Percentiles rank a stretch among this genome's conserved stretches.
Conservation (phyloP, 2,888 invertebrate species). For the Dasysyrphus tricinctus region DNA sequence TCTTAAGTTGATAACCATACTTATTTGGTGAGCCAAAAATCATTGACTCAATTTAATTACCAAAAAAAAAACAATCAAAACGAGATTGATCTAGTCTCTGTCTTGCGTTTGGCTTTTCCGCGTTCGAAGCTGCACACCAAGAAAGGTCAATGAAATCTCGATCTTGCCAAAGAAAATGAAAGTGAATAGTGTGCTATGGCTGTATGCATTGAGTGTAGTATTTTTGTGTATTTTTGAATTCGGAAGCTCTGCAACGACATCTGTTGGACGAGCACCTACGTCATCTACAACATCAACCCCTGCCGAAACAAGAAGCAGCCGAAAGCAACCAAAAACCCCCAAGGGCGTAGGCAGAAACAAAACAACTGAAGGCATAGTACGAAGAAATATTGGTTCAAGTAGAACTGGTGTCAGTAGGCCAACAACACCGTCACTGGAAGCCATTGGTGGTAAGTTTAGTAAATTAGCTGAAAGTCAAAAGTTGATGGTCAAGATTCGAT, state of each 20-base stretch:
- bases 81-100: slow-evolving; percentile 24
- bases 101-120: slow-evolving; percentile 37
- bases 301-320: slow-evolving; percentile 10
- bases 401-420: slow-evolving; percentile 58
- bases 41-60: slow-evolving; percentile 49
- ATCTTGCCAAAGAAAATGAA: slow-evolving; percentile 68
- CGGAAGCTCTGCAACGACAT: slow-evolving; percentile 41
- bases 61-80: slow-evolving; percentile 33
- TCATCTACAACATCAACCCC: slow-evolving; percentile 30
- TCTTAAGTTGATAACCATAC: not conserved
- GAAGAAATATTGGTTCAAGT: slow-evolving; percentile 47
- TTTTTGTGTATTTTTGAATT: slow-evolving; percentile 57
- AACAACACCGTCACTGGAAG: slow-evolving; percentile 31
- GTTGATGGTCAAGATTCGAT: not conserved
- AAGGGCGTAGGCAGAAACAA: slow-evolving; percentile 7
- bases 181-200: slow-evolving; percentile 68
- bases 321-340: slow-evolving; percentile 11
- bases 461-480: slow-evolving; percentile 2
- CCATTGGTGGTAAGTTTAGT: slow-evolving; percentile 43
- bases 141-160: slow-evolving; percentile 70
- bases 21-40: slow-evolving; percentile 5
- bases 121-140: slow-evolving; percentile 22
- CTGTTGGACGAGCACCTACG: slow-evolving; percentile 40
- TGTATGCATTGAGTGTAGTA: slow-evolving; percentile 54
- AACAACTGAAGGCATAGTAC: slow-evolving; percentile 19